Percentiles rank a stretch among this genome's conserved stretches.
Evolutionary conservation across 2,888 invertebrate species (phyloP).

Genomic region (Argyresthia albistria): DNA sequence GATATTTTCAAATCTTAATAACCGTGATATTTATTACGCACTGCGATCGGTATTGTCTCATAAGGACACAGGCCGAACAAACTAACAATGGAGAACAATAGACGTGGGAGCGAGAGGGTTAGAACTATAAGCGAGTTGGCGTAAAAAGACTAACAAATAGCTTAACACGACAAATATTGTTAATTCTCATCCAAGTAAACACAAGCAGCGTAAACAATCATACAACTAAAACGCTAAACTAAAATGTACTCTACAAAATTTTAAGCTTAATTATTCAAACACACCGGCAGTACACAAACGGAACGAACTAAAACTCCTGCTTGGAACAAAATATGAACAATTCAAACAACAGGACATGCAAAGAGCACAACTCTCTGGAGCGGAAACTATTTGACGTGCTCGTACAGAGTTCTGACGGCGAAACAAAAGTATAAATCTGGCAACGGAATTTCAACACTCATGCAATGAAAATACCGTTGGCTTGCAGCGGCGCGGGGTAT

Average conservation of each 20-base stretch:
- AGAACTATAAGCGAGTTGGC: too few species aligned
- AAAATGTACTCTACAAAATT: constrained; percentile 6
- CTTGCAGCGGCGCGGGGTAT: constrained; percentile 76
- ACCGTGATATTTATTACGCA: too few species aligned
- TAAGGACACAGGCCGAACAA: too few species aligned
- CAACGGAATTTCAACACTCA: constrained; percentile 29
- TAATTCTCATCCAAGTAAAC: constrained; percentile 4
- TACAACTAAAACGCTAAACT: constrained; percentile 1
- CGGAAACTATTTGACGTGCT: constrained; percentile 52
- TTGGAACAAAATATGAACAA: constrained; percentile 38
- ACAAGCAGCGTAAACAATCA: not conserved
- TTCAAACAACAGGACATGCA: constrained; percentile 58
- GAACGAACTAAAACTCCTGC: constrained; percentile 29
- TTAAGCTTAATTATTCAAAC: constrained; percentile 20
- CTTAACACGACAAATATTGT: not conserved
- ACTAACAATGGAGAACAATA: too few species aligned
- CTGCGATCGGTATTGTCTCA: too few species aligned
- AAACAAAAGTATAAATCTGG: constrained; percentile 36
- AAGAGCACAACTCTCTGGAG: constrained; percentile 35
- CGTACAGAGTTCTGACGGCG: constrained; percentile 32
- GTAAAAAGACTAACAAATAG: not conserved
- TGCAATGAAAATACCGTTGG: constrained; percentile 47
- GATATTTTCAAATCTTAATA: too few species aligned
- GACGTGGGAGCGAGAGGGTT: too few species aligned
- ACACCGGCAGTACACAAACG: constrained; percentile 19